phyloP scores from a whole-genome alignment of 2,113 vertebrate genomes.

The Ifrita kowaldi region DNA sequence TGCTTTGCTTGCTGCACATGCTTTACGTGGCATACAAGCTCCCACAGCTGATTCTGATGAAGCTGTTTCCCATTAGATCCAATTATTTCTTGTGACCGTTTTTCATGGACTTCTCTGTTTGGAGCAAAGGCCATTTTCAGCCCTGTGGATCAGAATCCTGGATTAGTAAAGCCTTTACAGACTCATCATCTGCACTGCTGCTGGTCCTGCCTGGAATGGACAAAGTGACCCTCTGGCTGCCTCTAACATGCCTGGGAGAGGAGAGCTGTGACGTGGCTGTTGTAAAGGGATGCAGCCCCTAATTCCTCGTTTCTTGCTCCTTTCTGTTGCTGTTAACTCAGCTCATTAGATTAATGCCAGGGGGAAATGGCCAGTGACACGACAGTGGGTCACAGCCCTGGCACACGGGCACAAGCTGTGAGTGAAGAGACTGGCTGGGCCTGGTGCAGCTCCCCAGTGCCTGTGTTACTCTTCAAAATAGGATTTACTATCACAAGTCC shows the following conservation, averaged over 20 bases:
- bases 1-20: background rate
- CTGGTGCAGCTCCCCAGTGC: background rate
- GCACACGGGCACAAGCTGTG: fast-evolving
- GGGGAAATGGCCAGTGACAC: background rate
- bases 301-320: background rate
- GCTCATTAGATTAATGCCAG: fast-evolving
- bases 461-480: background rate
- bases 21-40: background rate
- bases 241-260: background rate
- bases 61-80: background rate
- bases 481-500: background rate
- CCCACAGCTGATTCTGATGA: background rate
- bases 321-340: background rate
- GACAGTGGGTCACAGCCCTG: background rate
- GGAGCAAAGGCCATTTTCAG: background rate
- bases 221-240: background rate
- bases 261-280: background rate
- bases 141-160: background rate
- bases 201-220: background rate
- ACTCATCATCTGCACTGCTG: background rate
- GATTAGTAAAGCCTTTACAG: background rate
- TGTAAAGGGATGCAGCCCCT: background rate
- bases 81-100: background rate
- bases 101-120: background rate
- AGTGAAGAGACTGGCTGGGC: background rate